phyloP scores from a whole-genome alignment of 2,797 vertebrate genomes.

The Salarias fasciatus region DNA sequence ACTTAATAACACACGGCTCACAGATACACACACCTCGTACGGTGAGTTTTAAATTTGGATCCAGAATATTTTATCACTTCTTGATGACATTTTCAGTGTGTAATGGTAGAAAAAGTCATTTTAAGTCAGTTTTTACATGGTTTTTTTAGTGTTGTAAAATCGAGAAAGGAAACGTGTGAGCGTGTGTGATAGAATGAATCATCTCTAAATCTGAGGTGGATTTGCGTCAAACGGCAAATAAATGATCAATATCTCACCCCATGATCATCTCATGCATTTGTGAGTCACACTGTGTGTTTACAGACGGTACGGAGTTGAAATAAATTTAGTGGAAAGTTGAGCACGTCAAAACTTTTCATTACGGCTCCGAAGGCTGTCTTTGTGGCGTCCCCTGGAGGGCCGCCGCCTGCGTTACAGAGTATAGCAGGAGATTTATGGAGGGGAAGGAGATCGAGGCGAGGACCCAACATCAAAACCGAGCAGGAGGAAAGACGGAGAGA shows the following conservation, averaged over 20 bases:
- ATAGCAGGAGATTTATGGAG: slow-evolving; percentile 26
- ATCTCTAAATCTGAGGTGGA: slow-evolving; percentile 24
- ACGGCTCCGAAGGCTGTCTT: not conserved
- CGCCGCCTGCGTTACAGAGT: slow-evolving; percentile 9
- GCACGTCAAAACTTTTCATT: slow-evolving; percentile 12
- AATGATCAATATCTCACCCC: slow-evolving; percentile 40
- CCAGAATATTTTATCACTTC: not conserved
- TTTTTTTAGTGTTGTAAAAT: slow-evolving; percentile 18
- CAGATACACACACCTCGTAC: not conserved
- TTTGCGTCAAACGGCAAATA: slow-evolving; percentile 34
- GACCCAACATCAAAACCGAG: slow-evolving; percentile 33
- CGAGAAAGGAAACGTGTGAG: slow-evolving; percentile 4
- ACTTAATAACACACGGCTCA: not conserved
- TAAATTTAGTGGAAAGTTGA: slow-evolving; percentile 21
- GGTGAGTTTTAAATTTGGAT: slow-evolving; percentile 1
- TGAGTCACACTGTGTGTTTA: slow-evolving; percentile 44
- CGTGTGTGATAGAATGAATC: slow-evolving; percentile 35
- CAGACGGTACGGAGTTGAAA: slow-evolving; percentile 16
- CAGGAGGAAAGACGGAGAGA: not conserved
- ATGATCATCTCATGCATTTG: slow-evolving; percentile 27
- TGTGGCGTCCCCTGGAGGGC: slow-evolving; percentile 10
- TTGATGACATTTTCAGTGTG: not conserved
- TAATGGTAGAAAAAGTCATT: not conserved
- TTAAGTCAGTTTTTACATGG: not conserved
- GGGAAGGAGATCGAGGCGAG: slow-evolving; percentile 14